Evolutionary conservation across 1,140 invertebrate species (phyloP).

Genomic region (Fopius arisanus): DNA sequence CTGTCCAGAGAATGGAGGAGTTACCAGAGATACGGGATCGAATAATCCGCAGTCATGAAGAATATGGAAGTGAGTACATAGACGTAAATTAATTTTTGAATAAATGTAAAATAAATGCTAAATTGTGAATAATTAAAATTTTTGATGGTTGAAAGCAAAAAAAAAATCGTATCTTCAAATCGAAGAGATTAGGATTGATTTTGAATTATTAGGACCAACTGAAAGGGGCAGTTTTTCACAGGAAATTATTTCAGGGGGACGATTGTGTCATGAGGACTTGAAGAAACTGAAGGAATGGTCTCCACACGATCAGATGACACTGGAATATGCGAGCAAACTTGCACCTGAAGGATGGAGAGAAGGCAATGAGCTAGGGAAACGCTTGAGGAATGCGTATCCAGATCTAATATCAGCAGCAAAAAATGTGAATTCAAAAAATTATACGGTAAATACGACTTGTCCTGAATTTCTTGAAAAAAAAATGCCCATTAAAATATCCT

Average conservation of each 20-base stretch:
- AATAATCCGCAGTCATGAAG: constrained; percentile 17
- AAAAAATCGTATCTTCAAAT: background rate
- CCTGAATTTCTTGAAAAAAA: background rate
- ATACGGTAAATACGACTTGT: background rate
- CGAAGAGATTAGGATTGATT: background rate
- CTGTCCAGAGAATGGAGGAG: constrained; percentile 20
- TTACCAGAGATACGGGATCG: constrained; percentile 10
- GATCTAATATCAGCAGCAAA: too few relatives aligned
- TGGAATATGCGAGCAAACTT: background rate
- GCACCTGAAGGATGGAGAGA: too few relatives aligned
- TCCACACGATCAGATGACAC: background rate
- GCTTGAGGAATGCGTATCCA: too few relatives aligned
- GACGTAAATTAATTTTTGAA: background rate
- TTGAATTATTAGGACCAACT: background rate
- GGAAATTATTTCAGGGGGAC: background rate
- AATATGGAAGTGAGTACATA: background rate
- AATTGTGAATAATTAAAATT: too few relatives aligned
- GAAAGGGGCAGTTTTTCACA: too few relatives aligned
- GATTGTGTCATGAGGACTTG: background rate
- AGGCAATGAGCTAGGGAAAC: too few relatives aligned
- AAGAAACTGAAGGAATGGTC: background rate
- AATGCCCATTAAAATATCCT: background rate
- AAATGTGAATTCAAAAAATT: too few relatives aligned
- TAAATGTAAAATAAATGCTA: background rate
- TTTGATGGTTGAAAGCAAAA: too few relatives aligned